Conservation (phyloP, 2,888 invertebrate genomes). For the Julus scandinavius region DNA sequence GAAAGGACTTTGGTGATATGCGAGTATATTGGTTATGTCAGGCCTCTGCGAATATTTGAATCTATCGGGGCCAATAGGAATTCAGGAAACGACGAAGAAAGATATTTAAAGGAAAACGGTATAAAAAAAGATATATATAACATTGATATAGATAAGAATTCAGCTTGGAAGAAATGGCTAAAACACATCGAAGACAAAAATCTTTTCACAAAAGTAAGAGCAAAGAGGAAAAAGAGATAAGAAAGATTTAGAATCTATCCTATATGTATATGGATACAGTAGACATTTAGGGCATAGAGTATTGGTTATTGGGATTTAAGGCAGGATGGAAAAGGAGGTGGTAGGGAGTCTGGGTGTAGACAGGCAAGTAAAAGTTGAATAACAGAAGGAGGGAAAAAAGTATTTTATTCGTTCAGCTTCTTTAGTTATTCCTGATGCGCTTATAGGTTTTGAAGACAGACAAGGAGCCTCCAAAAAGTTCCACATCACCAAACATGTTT, state of each 20-base stretch:
- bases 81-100: conserved; percentile 10
- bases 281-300: conserved; percentile 32
- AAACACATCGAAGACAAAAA: conserved; percentile 46
- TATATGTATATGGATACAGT: conserved; percentile 29
- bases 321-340: conserved; percentile 36
- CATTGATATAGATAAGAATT: conserved; percentile 45
- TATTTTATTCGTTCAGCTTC: conserved; percentile 43
- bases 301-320: conserved; percentile 44
- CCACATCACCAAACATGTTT: not conserved
- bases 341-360: not conserved
- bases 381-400: conserved; percentile 18
- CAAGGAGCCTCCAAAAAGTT: not conserved
- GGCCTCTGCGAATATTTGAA: not conserved
- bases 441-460: conserved; percentile 43
- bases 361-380: conserved; percentile 28
- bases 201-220: conserved; percentile 44
- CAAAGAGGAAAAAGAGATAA: conserved; percentile 46
- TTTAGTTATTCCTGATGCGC: conserved; percentile 46
- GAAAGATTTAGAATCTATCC: conserved; percentile 40
- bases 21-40: not conserved
- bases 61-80: conserved; percentile 36
- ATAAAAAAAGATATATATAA: conserved; percentile 45
- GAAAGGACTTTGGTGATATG: not conserved
- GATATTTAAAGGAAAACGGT: conserved; percentile 40
- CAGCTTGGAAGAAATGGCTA: conserved; percentile 35